phyloP scores from a whole-genome alignment of 2,888 invertebrate genomes.

The Nineta flava region DNA sequence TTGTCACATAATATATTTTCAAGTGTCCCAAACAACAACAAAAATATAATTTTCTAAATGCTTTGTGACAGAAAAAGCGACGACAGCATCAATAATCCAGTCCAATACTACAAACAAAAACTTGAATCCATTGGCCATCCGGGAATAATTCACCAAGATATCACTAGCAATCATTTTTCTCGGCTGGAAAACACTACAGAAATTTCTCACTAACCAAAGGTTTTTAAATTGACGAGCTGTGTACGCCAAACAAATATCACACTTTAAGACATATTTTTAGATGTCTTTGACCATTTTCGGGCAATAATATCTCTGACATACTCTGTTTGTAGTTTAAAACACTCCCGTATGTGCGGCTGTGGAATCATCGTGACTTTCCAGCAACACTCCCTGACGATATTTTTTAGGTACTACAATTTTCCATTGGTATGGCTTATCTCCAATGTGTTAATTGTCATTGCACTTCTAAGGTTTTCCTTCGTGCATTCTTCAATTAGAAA shows the following conservation, averaged over 20 bases:
- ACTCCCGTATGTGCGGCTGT: constrained; percentile 12
- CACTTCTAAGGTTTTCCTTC: constrained; percentile 2
- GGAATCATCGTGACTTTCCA: constrained; percentile 9
- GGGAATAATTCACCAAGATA: too few species aligned
- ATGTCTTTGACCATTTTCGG: constrained; percentile 13
- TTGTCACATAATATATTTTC: too few species aligned
- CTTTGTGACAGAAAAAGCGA: too few species aligned
- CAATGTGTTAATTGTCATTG: not conserved
- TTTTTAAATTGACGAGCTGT: not conserved
- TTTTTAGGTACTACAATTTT: constrained; percentile 10
- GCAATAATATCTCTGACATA: constrained; percentile 13
- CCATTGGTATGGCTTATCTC: constrained; percentile 4
- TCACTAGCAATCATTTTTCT: too few species aligned
- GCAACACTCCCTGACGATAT: not conserved
- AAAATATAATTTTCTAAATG: too few species aligned
- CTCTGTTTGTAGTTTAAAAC: constrained; percentile 11
- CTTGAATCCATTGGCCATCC: too few species aligned
- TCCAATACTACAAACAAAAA: too few species aligned
- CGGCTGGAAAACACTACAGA: too few species aligned
- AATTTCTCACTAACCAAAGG: not conserved
- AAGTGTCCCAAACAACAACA: too few species aligned
- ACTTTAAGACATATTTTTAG: constrained; percentile 9
- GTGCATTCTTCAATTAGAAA: constrained; percentile 7
- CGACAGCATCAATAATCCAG: too few species aligned
- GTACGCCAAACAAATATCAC: constrained; percentile 7